Conservation (phyloP, 2,797 vertebrate genomes). For the Artibeus jamaicensis region DNA sequence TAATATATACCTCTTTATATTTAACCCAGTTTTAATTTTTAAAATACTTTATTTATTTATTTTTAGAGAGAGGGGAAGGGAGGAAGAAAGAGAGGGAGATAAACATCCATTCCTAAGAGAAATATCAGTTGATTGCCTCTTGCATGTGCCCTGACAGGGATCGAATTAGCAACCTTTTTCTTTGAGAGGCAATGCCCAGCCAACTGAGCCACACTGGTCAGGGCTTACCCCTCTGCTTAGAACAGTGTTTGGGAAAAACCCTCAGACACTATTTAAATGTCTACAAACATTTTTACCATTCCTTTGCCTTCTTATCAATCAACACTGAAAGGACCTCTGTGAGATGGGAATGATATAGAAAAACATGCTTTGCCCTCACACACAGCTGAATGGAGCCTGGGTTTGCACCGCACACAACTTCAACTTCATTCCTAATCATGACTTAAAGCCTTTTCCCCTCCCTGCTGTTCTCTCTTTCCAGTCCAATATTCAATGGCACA, state of each 20-base stretch:
- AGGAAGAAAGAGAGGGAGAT: background rate
- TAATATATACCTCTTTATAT: background rate
- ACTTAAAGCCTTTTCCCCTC: background rate
- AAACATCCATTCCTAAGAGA: background rate
- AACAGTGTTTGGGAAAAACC: background rate
- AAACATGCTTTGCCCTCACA: background rate
- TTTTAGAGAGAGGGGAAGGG: background rate
- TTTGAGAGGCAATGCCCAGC: background rate
- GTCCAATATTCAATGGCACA: background rate
- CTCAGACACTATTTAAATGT: background rate
- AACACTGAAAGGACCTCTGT: background rate
- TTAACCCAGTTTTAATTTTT: background rate
- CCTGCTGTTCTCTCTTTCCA: conserved; percentile 38
- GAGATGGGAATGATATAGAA: background rate
- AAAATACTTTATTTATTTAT: background rate
- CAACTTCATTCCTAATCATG: conserved; percentile 20
- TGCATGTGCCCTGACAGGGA: background rate
- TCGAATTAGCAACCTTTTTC: background rate
- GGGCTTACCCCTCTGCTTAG: background rate
- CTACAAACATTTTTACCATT: background rate
- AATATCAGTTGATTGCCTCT: background rate
- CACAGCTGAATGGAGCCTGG: background rate
- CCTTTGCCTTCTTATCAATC: conserved; percentile 2
- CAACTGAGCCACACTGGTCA: background rate
- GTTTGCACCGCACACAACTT: background rate